Percentiles rank a stretch among this genome's conserved stretches.
These are phyloP conservation scores for Sarcophaga caerulescens DNA, from an alignment of 2,888 invertebrate genomes.

Conservation along the genomic window DNA sequence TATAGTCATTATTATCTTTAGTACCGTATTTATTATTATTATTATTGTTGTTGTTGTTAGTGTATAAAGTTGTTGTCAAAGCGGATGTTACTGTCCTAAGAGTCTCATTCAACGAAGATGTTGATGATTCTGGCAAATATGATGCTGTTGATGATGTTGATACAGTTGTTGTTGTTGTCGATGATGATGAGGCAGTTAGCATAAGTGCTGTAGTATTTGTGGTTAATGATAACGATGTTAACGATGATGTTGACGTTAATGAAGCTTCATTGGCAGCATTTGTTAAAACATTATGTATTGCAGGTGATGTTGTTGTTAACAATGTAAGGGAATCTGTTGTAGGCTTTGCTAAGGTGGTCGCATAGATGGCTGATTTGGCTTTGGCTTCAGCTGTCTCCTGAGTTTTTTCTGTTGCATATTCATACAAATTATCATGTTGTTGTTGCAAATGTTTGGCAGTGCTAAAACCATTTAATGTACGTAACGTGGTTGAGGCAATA, in stretches of 20 bases:
- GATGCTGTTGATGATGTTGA: conserved; percentile 32
- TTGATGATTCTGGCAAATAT: conserved; percentile 68
- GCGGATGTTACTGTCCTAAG: conserved; percentile 70
- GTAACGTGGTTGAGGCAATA: conserved; percentile 53
- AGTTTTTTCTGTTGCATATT: conserved; percentile 63
- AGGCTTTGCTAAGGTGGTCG: conserved; percentile 57
- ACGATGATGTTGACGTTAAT: conserved; percentile 31
- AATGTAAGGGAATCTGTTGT: conserved; percentile 24
- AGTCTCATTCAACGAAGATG: conserved; percentile 62
- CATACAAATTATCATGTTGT: conserved; percentile 52
- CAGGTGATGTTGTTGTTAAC: conserved; percentile 47
- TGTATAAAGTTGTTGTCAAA: conserved; percentile 67
- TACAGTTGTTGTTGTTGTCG: conserved; percentile 54
- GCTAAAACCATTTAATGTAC: conserved; percentile 57
- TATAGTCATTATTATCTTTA: conserved; percentile 21
- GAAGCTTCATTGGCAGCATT: conserved; percentile 61
- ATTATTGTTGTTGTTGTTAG: conserved; percentile 32
- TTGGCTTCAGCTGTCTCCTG: not conserved
- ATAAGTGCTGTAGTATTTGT: conserved; percentile 22
- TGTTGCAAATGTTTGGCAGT: conserved; percentile 57
- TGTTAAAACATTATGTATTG: conserved; percentile 62
- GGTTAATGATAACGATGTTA: conserved; percentile 25
- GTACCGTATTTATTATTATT: conserved; percentile 10
- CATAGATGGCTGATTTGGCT: not conserved
- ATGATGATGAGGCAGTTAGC: conserved; percentile 41